Evolutionary conservation across 2,888 invertebrate species (phyloP).

Genomic region (Pyrocoelia pectoralis): DNA sequence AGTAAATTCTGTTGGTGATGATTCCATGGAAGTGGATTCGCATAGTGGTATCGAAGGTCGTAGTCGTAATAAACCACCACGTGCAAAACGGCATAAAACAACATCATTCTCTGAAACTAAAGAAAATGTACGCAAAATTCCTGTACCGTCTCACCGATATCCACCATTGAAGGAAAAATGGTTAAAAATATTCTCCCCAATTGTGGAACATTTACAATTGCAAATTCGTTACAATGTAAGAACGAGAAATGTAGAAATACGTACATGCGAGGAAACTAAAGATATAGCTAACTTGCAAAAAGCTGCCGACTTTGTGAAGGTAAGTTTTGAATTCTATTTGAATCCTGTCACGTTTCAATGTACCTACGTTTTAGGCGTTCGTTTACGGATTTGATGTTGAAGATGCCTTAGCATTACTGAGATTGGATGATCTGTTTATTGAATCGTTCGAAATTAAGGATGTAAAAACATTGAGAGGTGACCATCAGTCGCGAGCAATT

Average conservation of each 20-base stretch:
- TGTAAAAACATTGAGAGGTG: slow-evolving; percentile 94
- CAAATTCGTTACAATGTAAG: slow-evolving; percentile 95
- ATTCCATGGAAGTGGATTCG: slow-evolving; percentile 73
- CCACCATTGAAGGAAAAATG: slow-evolving; percentile 95
- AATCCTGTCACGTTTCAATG: too few relatives aligned
- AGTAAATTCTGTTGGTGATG: slow-evolving; percentile 62
- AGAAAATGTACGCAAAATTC: slow-evolving; percentile 73
- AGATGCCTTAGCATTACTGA: slow-evolving; percentile 92
- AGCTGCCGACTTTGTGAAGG: slow-evolving; percentile 95
- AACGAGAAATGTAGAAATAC: slow-evolving; percentile 88
- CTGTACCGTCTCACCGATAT: slow-evolving; percentile 94
- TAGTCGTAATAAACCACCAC: slow-evolving; percentile 54
- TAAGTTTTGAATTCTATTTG: slow-evolving; percentile 33
- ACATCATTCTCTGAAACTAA: slow-evolving; percentile 62
- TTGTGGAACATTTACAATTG: slow-evolving; percentile 93
- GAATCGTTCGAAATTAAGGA: slow-evolving; percentile 98
- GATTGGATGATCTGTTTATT: slow-evolving; percentile 95
- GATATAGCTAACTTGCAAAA: slow-evolving; percentile 94
- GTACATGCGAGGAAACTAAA: slow-evolving; percentile 72
- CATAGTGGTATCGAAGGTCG: slow-evolving; percentile 70
- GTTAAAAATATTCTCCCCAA: slow-evolving; percentile 95
- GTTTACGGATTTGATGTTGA: slow-evolving; percentile 96
- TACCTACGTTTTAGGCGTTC: slow-evolving; percentile 75
- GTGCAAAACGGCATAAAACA: slow-evolving; percentile 45
- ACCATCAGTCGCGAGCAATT: slow-evolving; percentile 94